Evolutionary conservation across 2,888 invertebrate species (phyloP).

Genomic region (Lissocephala sabroskyi): DNA sequence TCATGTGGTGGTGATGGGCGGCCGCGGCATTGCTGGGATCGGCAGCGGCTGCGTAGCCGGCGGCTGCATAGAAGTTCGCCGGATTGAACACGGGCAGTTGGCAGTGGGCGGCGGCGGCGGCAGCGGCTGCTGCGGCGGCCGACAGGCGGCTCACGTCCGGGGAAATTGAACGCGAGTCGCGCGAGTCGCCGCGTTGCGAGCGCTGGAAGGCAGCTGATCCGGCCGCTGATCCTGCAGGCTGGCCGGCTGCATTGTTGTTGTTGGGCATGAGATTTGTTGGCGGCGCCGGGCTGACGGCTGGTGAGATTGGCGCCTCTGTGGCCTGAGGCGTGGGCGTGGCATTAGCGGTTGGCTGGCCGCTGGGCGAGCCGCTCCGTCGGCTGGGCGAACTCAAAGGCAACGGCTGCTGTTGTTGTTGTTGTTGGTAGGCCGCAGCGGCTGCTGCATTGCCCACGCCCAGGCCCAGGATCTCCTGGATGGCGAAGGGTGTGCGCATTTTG

Average conservation of each 20-base stretch:
- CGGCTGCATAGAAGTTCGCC: conserved; percentile 71
- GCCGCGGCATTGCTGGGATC: conserved; percentile 65
- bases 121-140: conserved; percentile 67
- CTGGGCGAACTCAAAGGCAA: conserved; percentile 31
- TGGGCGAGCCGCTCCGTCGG: conserved; percentile 26
- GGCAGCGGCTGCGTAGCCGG: conserved; percentile 71
- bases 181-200: conserved; percentile 32
- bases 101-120: conserved; percentile 70
- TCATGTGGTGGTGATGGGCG: conserved; percentile 72
- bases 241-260: conserved; percentile 3
- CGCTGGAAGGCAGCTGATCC: conserved; percentile 1
- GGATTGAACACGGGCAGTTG: conserved; percentile 72
- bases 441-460: conserved; percentile 66
- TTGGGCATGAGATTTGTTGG: conserved; percentile 41
- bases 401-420: conserved; percentile 38
- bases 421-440: conserved; percentile 60
- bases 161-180: conserved; percentile 64
- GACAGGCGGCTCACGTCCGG: conserved; percentile 67
- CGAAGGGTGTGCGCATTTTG: conserved; percentile 72
- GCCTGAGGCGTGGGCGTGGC: conserved; percentile 57
- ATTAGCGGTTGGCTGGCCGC: conserved; percentile 28
- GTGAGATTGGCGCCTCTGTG: conserved; percentile 50
- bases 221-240: not conserved
- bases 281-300: conserved; percentile 47
- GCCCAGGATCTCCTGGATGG: conserved; percentile 71